These are phyloP conservation scores for Xiphophorus maculatus DNA, from an alignment of 2,113 vertebrate species.

Conservation along the genomic window DNA sequence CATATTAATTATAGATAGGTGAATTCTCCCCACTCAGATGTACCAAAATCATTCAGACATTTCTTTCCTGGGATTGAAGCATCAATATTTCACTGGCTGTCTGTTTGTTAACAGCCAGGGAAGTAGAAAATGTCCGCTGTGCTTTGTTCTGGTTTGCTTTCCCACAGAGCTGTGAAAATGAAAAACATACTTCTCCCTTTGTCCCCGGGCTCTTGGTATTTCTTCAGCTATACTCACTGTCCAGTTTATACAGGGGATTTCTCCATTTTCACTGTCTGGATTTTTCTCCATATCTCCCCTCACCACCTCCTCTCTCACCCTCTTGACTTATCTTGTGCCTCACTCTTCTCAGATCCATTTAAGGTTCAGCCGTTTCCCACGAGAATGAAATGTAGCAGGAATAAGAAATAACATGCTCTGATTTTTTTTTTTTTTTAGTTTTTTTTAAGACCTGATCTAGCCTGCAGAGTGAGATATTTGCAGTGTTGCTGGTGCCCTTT, in stretches of 20 bases:
- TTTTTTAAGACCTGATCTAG: constrained; percentile 3
- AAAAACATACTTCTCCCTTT: constrained; percentile 33
- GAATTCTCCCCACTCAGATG: constrained; percentile 59
- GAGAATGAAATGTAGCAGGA: constrained; percentile 36
- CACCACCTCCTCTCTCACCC: neutral
- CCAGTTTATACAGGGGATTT: constrained; percentile 22
- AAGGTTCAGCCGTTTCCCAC: constrained; percentile 36
- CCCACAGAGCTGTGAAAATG: constrained; percentile 16
- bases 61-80: constrained; percentile 72
- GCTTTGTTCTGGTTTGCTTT: constrained; percentile 40
- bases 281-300: neutral
- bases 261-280: neutral
- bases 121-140: constrained; percentile 49
- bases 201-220: constrained; percentile 16
- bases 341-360: constrained; percentile 47
- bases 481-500: constrained; percentile 28
- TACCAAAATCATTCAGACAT: constrained; percentile 66
- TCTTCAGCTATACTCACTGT: constrained; percentile 18
- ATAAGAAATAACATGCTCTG: constrained; percentile 45
- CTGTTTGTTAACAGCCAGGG: constrained; percentile 63
- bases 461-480: constrained; percentile 14
- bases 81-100: constrained; percentile 78
- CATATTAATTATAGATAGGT: constrained; percentile 73
- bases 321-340: neutral
- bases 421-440: constrained; percentile 62